Percentiles rank a stretch among this genome's conserved stretches.
These are phyloP conservation scores for Bombus affinis DNA, from an alignment of 1,140 invertebrate species.

Conservation along the genomic window DNA sequence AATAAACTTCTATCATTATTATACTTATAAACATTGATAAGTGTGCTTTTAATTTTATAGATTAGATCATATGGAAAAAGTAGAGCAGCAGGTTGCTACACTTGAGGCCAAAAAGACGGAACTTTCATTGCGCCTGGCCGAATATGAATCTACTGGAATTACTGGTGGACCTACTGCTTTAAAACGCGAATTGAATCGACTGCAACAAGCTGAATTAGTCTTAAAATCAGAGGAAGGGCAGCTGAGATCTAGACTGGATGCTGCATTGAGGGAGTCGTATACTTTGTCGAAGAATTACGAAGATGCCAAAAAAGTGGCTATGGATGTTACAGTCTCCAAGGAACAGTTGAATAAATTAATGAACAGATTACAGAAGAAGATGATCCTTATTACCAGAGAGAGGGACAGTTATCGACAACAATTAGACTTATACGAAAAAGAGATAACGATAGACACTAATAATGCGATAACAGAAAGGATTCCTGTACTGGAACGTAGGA, in stretches of 20 bases:
- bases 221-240: conserved; percentile 78
- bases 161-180: conserved; percentile 69
- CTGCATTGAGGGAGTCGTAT: conserved; percentile 71
- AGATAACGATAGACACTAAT: conserved; percentile 81
- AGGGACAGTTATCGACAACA: conserved; percentile 90
- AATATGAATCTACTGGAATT: conserved; percentile 79
- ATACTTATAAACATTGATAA: not conserved
- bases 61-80: conserved; percentile 74
- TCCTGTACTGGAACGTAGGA: conserved; percentile 72
- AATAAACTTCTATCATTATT: not conserved
- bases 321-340: conserved; percentile 71
- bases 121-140: conserved; percentile 70
- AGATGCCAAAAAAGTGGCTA: conserved; percentile 74
- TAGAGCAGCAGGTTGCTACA: conserved; percentile 74
- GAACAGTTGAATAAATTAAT: conserved; percentile 80
- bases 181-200: conserved; percentile 77
- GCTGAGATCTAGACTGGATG: conserved; percentile 72
- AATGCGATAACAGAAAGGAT: conserved; percentile 73
- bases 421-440: conserved; percentile 92
- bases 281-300: conserved; percentile 73
- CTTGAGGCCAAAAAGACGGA: conserved; percentile 72
- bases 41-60: conserved; percentile 52
- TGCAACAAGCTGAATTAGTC: conserved; percentile 76
- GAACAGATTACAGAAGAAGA: conserved; percentile 82
- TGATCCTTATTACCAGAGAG: conserved; percentile 88